Conservation (phyloP, 2,113 vertebrate genomes). For the Perognathus longimembris region DNA sequence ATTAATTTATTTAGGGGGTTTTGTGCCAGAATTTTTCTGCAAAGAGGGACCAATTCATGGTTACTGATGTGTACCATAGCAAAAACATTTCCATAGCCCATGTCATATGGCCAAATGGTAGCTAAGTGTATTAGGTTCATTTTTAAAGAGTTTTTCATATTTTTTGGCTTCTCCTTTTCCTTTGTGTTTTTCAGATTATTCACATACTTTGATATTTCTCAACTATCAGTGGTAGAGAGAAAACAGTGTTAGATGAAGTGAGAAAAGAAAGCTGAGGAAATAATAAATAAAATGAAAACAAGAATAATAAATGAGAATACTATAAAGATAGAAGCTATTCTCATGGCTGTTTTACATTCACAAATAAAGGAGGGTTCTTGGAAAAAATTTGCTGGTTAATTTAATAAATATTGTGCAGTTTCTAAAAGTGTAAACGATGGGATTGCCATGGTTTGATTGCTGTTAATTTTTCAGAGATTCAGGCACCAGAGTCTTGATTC, state of each 20-base stretch:
- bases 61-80: not conserved
- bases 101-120: not conserved
- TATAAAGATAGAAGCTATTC: not conserved
- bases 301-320: not conserved
- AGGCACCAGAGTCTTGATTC: not conserved
- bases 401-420: not conserved
- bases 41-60: not conserved
- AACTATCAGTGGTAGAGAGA: constrained; percentile 29
- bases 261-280: constrained; percentile 3
- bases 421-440: not conserved
- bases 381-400: not conserved
- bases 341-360: not conserved
- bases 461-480: not conserved
- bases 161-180: constrained; percentile 51
- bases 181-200: constrained; percentile 49
- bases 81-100: not conserved
- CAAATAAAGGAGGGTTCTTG: not conserved
- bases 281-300: constrained; percentile 45
- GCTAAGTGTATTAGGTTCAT: not conserved
- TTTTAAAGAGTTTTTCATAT: constrained; percentile 27
- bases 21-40: constrained; percentile 26
- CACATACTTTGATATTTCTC: constrained; percentile 31
- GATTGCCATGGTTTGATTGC: not conserved
- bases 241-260: constrained; percentile 15
- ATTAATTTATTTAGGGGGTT: constrained; percentile 39